Percentiles rank a stretch among this genome's conserved stretches.
Conservation (phyloP, 2,888 invertebrate species). For the Coleophora flavipennella region DNA sequence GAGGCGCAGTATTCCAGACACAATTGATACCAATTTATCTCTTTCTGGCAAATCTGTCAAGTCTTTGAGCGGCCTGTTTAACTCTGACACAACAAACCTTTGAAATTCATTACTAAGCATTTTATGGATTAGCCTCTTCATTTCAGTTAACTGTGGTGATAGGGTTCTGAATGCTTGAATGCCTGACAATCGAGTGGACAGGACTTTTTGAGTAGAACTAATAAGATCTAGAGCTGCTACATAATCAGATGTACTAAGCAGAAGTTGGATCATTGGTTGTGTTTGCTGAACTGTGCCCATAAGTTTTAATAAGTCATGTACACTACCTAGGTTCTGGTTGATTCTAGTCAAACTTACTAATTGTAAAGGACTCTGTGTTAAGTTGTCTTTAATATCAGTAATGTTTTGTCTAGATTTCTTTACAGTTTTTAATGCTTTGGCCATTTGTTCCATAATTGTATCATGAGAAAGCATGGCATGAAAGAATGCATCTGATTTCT, state of each 20-base stretch:
- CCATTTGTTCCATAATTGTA: constrained; percentile 95
- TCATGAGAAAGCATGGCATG: constrained; percentile 99
- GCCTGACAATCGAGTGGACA: constrained; percentile 90
- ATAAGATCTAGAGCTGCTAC: constrained; percentile 98
- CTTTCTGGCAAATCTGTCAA: constrained; percentile 78
- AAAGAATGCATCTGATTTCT: constrained; percentile 97
- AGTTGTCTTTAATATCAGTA: constrained; percentile 81
- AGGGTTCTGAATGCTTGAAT: constrained; percentile 96
- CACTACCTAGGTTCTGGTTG: constrained; percentile 75
- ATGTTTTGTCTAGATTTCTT: constrained; percentile 82
- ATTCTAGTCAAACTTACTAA: constrained; percentile 81
- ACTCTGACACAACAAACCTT: constrained; percentile 90
- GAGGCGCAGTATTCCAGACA: constrained; percentile 91
- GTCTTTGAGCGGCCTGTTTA: constrained; percentile 83
- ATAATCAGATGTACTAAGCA: constrained; percentile 96
- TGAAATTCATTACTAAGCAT: constrained; percentile 97
- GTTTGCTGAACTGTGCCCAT: constrained; percentile 98
- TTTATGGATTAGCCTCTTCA: constrained; percentile 95
- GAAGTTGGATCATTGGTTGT: constrained; percentile 95
- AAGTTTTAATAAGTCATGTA: constrained; percentile 84
- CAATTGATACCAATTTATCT: constrained; percentile 89
- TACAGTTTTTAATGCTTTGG: constrained; percentile 84
- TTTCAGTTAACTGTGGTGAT: constrained; percentile 95
- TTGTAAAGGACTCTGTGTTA: constrained; percentile 85
- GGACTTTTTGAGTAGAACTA: constrained; percentile 94